A percentile compares a stretch with the other conserved stretches of the same genome.
Conservation (phyloP, 2,888 invertebrate species). For the Idaea biselata region DNA sequence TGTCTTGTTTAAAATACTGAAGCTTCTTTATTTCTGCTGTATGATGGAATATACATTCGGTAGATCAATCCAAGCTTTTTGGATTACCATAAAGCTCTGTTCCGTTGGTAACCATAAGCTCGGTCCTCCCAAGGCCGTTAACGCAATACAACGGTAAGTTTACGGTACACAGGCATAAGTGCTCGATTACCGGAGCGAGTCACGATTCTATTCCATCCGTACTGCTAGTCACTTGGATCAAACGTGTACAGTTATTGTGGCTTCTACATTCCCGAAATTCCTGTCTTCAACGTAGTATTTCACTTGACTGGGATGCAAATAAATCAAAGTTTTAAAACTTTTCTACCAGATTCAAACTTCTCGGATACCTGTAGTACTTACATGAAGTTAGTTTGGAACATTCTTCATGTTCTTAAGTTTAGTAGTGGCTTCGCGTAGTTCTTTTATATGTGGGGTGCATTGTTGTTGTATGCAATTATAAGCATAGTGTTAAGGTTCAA, state of each 20-base stretch:
- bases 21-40: background rate
- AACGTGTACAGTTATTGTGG: constrained; percentile 8
- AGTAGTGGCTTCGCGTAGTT: background rate
- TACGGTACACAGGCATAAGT: constrained; percentile 54
- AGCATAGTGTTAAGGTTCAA: constrained; percentile 66
- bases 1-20: constrained; percentile 1
- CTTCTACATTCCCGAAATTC: constrained; percentile 8
- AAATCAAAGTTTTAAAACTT: background rate
- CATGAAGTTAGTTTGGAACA: background rate
- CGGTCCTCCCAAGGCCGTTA: constrained; percentile 64
- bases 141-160: constrained; percentile 62
- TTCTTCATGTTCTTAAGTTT: constrained; percentile 12
- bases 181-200: constrained; percentile 49
- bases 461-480: constrained; percentile 46
- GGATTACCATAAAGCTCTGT: constrained; percentile 26
- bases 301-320: background rate
- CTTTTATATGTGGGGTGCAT: constrained; percentile 32
- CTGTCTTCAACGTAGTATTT: background rate
- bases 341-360: background rate
- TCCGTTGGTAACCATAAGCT: constrained; percentile 54
- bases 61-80: background rate
- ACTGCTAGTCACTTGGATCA: constrained; percentile 11
- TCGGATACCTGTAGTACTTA: background rate
- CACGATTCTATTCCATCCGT: constrained; percentile 56
- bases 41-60: background rate